These are phyloP conservation scores for Xiphias gladius DNA, from an alignment of 2,113 vertebrate species.

Conservation along the genomic window DNA sequence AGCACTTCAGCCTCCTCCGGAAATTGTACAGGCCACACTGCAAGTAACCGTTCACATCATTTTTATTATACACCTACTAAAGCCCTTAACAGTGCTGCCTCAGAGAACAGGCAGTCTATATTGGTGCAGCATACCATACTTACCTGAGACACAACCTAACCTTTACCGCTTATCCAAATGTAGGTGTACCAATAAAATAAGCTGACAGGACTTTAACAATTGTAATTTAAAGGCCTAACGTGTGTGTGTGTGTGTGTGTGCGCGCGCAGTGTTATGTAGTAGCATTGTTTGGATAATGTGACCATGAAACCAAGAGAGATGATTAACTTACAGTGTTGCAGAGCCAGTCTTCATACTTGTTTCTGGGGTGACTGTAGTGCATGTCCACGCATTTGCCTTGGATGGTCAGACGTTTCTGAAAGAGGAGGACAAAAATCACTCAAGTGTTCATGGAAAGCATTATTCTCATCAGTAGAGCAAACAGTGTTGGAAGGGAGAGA, in stretches of 20 bases:
- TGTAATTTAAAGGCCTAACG: conserved; percentile 24
- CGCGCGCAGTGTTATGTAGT: conserved; percentile 19
- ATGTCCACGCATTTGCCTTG: conserved; percentile 97
- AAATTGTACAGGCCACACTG: conserved; percentile 99
- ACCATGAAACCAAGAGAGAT: conserved; percentile 27
- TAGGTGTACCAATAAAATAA: conserved; percentile 34
- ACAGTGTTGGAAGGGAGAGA: conserved; percentile 94
- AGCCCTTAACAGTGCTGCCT: conserved; percentile 74
- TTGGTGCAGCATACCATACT: conserved; percentile 73
- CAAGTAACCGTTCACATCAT: conserved; percentile 86
- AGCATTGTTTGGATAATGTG: conserved; percentile 18
- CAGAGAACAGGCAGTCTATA: conserved; percentile 72
- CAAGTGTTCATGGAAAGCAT: conserved; percentile 71
- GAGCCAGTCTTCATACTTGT: conserved; percentile 99
- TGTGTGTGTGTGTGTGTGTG: conserved; percentile 20
- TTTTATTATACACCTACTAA: conserved; percentile 84
- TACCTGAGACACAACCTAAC: conserved; percentile 68
- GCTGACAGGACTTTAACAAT: conserved; percentile 42
- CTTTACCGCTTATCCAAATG: conserved; percentile 46
- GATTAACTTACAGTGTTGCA: conserved; percentile 94
- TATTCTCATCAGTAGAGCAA: conserved; percentile 90
- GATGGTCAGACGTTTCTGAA: conserved; percentile 97
- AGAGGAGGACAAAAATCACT: conserved; percentile 88
- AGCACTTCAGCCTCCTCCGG: conserved; percentile 99
- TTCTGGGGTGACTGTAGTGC: conserved; percentile 98